Percentiles rank a stretch among this genome's conserved stretches.
These are phyloP conservation scores for Parelbella ahira DNA, from an alignment of 2,888 invertebrate species.

Conservation along the genomic window DNA sequence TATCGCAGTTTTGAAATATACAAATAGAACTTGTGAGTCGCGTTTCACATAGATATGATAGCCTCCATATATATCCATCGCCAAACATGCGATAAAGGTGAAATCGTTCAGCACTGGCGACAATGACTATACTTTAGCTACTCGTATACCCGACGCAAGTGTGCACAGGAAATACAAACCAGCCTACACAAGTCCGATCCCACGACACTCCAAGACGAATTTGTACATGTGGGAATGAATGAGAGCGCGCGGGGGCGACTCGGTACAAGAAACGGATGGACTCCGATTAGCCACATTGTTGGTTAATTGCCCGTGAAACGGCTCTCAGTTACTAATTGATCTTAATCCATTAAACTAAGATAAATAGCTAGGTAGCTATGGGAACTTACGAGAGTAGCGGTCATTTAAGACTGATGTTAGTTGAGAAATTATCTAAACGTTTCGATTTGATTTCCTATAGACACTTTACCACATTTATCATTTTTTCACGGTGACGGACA, in stretches of 20 bases:
- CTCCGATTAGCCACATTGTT: constrained; percentile 31
- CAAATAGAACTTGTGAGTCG: not conserved
- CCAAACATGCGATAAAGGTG: constrained; percentile 32
- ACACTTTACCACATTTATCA: too few species aligned
- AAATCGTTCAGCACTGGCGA: constrained; percentile 45
- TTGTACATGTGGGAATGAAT: constrained; percentile 44
- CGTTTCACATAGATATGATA: not conserved
- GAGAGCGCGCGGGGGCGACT: constrained; percentile 54
- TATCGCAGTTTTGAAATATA: constrained; percentile 7
- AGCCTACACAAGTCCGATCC: constrained; percentile 14
- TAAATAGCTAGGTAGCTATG: constrained; percentile 25
- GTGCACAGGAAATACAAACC: constrained; percentile 30
- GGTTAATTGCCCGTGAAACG: constrained; percentile 46
- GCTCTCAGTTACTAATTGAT: constrained; percentile 52
- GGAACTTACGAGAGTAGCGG: not conserved
- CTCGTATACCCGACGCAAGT: constrained; percentile 33
- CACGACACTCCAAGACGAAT: constrained; percentile 36
- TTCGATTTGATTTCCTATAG: too few species aligned
- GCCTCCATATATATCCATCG: constrained; percentile 3
- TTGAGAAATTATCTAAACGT: too few species aligned
- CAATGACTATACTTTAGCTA: constrained; percentile 23
- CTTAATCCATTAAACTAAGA: constrained; percentile 43
- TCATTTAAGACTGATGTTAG: too few species aligned
- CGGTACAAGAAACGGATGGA: constrained; percentile 26
- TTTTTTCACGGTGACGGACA: too few species aligned